These are phyloP conservation scores for Sebastes steindachneri DNA, from an alignment of 2,797 vertebrate genomes.

Conservation along the genomic window DNA sequence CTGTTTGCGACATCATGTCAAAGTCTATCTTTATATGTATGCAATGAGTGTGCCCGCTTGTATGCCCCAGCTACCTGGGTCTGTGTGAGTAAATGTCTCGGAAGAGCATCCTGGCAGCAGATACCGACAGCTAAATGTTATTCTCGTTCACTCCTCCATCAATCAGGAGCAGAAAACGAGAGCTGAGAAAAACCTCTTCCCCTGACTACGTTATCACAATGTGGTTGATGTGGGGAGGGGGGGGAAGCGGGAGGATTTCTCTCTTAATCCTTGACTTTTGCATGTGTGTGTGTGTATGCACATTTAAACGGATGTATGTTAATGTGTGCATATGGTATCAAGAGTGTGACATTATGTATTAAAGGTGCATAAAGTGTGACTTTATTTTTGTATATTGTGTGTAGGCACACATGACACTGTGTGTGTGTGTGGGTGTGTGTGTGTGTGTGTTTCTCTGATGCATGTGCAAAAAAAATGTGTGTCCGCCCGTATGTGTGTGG, in stretches of 20 bases:
- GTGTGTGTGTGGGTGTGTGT: not conserved
- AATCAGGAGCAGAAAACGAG: conserved; percentile 43
- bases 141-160: conserved; percentile 39
- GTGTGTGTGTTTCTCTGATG: not conserved
- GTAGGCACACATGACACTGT: not conserved
- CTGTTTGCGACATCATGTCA: not conserved
- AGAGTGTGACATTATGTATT: not conserved
- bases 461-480: not conserved
- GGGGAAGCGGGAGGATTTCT: conserved; percentile 11
- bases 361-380: not conserved
- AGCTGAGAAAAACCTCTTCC: conserved; percentile 45
- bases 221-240: not conserved
- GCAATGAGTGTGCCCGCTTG: not conserved
- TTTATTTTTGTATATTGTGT: not conserved
- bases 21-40: not conserved
- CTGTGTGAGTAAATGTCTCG: conserved; percentile 13
- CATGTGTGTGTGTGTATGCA: not conserved
- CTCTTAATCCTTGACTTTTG: conserved; percentile 41
- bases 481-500: conserved; percentile 16
- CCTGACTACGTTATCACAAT: conserved; percentile 27
- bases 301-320: not conserved
- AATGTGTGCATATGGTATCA: not conserved
- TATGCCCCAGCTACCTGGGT: not conserved
- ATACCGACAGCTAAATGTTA: conserved; percentile 31
- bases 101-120: conserved; percentile 37